phyloP scores from a whole-genome alignment of 1,140 invertebrate species.

The Drosophila ercepeae region DNA sequence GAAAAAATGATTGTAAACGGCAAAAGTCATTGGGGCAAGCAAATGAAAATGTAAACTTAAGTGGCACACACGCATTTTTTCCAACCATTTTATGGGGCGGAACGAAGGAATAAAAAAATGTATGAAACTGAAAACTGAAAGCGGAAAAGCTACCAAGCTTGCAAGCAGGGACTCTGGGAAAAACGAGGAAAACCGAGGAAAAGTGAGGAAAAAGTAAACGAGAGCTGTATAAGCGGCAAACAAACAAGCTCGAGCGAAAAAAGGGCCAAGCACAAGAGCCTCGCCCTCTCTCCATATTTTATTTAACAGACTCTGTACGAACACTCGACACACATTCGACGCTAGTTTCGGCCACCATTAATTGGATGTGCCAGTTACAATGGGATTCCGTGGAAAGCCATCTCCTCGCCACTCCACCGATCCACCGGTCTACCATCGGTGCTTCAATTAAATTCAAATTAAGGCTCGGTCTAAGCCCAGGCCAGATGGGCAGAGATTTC shows the following conservation, averaged over 20 bases:
- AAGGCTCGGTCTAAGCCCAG: constrained; percentile 64
- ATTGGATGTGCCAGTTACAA: constrained; percentile 80
- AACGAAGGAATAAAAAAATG: constrained; percentile 9
- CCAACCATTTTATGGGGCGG: constrained; percentile 43
- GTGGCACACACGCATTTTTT: constrained; percentile 68
- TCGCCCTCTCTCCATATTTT: constrained; percentile 65
- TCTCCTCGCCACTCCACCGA: not conserved
- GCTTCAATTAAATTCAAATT: constrained; percentile 81
- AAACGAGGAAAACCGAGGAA: constrained; percentile 48
- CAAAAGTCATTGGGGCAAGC: constrained; percentile 74
- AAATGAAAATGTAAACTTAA: constrained; percentile 82
- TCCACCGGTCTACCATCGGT: constrained; percentile 6
- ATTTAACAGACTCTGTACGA: constrained; percentile 72
- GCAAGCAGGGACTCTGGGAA: constrained; percentile 1
- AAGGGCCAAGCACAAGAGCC: constrained; percentile 58
- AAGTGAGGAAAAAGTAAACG: constrained; percentile 57
- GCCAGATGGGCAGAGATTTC: constrained; percentile 70
- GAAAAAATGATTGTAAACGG: constrained; percentile 78
- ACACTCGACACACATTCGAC: constrained; percentile 76
- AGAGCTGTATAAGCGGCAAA: constrained; percentile 55
- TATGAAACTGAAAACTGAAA: not conserved
- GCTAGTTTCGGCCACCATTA: constrained; percentile 77
- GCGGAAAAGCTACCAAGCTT: not conserved
- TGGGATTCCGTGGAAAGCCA: constrained; percentile 12
- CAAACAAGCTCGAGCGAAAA: constrained; percentile 55